Percentiles rank a stretch among this genome's conserved stretches.
These are phyloP conservation scores for Dryobates pubescens DNA, from an alignment of 2,797 vertebrate genomes.

Conservation along the genomic window DNA sequence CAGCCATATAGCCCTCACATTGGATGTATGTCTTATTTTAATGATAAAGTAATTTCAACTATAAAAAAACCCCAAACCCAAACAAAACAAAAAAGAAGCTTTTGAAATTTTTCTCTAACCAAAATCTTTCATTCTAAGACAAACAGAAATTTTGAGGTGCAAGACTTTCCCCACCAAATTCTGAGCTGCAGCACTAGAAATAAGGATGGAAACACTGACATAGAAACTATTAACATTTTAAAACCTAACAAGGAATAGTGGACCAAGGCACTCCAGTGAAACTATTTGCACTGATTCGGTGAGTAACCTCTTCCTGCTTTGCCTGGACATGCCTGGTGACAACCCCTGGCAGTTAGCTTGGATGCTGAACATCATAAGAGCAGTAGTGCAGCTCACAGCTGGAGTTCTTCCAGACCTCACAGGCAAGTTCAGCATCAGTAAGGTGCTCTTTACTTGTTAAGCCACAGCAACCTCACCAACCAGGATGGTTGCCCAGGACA, in stretches of 20 bases:
- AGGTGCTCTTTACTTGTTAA: not conserved
- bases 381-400: not conserved
- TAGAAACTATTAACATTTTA: not conserved
- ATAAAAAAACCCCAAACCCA: too few relatives aligned
- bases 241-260: not conserved
- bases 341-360: not conserved
- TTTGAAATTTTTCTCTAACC: not conserved
- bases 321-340: not conserved
- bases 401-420: not conserved
- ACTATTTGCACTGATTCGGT: not conserved
- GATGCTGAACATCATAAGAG: not conserved
- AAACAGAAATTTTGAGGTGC: not conserved
- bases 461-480: not conserved
- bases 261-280: not conserved
- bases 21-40: not conserved
- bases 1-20: not conserved
- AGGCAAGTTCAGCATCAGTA: not conserved
- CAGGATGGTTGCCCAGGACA: not conserved
- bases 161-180: not conserved
- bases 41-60: not conserved
- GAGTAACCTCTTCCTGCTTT: not conserved
- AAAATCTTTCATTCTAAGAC: not conserved
- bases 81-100: not conserved
- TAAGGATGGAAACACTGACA: not conserved
- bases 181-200: not conserved